Conservation (phyloP, 1,140 invertebrate genomes). For the Microplitis demolitor region DNA sequence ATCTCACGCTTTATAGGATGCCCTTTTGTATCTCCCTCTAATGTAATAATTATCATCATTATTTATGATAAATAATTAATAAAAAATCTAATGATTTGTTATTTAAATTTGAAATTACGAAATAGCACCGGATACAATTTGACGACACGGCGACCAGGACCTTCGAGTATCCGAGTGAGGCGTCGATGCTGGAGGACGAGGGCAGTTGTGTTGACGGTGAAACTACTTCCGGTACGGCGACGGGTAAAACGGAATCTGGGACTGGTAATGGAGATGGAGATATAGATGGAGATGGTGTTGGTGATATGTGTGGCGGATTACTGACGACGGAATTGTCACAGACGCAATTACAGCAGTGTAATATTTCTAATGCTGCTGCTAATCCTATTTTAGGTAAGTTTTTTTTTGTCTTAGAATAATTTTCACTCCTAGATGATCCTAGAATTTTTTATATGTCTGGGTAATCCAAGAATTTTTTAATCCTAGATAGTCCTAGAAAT, state of each 20-base stretch:
- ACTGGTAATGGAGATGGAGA: slow-evolving; percentile 23
- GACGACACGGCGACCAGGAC: slow-evolving; percentile 80
- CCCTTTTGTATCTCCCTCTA: neutral
- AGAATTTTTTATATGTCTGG: no score
- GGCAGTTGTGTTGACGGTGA: slow-evolving; percentile 46
- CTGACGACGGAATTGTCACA: no score
- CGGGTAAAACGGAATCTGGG: slow-evolving; percentile 39
- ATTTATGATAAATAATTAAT: neutral
- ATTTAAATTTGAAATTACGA: no score
- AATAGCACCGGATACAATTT: slow-evolving; percentile 82
- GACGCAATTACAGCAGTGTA: no score
- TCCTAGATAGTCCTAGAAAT: no score
- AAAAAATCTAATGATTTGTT: neutral
- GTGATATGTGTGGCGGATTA: no score
- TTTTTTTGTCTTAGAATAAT: slow-evolving; percentile 1
- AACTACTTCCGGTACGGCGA: slow-evolving; percentile 41
- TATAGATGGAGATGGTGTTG: no score
- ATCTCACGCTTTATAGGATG: neutral
- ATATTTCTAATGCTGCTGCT: slow-evolving; percentile 42
- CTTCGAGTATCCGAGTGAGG: slow-evolving; percentile 87
- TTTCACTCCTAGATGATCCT: neutral
- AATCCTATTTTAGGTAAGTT: slow-evolving; percentile 51
- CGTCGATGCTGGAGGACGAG: slow-evolving; percentile 73
- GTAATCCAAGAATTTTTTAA: no score
- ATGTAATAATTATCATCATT: neutral